Evolutionary conservation across 2,888 invertebrate species (phyloP), one percentile per base, ranked within the genome.

Genomic region (Pterostichus niger): DNA sequence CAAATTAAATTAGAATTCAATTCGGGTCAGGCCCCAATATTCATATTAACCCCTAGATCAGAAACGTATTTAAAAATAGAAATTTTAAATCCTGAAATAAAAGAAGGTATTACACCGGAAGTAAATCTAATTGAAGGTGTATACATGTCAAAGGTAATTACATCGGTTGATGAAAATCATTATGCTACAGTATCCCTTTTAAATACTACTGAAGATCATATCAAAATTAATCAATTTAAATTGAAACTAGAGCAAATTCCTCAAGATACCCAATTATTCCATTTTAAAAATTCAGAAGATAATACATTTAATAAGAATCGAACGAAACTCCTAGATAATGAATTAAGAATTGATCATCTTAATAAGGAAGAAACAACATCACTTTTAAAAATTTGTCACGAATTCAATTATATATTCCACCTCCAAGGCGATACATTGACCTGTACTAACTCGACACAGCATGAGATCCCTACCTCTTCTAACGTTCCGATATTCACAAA

Each of bases 81-180:
- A 6, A 33, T 68, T 33, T n/a, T 13, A 33, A 68, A 68, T 68
- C 35, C 35, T 10, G 13, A 24, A 24, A 35, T 13, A 31, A n/a
- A 68, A 6, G 33, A 68, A 31, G 68, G 9, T n/a, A 31, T 68
- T 6, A 68, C 31, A 11, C 33, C 31, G 6, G 31, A 24, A 33
- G 6, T 78, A n/a, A 46, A 56, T 15, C 59, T 82, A 33, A 6
- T 80, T 6, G 82, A 82, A 1, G 83, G 76, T 10, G 83, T 80
- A 46, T 75, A 83, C 61, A 6, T 83, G 17, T 83, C 61, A 7
- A 35, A 15, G 2, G 75, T 59, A 75, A 11, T 80, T 31, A 44
- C 54, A 7, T 83, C 54, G 15, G 40, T 75, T 0, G 49, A 80
- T 76, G 7, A 59, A 11, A 44, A 82, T 11, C 10, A 59, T 7